Evolutionary conservation across 2,888 invertebrate genomes (phyloP).

Genomic region (Chirona hameri): DNA sequence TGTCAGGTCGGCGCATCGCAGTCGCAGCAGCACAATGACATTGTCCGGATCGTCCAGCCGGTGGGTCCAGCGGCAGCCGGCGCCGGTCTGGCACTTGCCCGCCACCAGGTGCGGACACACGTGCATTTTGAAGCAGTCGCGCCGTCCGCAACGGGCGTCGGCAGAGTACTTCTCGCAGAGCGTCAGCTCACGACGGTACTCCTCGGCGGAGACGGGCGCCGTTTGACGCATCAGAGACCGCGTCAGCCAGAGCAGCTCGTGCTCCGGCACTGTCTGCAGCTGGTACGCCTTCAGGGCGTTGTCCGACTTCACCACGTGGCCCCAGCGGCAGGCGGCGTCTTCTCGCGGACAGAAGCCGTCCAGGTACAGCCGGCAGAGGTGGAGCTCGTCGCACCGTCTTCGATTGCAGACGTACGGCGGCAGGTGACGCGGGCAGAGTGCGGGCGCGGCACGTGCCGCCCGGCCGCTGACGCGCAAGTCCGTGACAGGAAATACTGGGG

Average conservation of each 20-base stretch:
- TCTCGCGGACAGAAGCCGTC: conserved; percentile 4
- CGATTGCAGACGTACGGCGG: not conserved
- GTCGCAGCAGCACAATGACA: conserved; percentile 11
- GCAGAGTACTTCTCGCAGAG: not conserved
- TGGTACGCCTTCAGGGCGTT: conserved; percentile 32
- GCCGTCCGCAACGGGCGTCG: not conserved
- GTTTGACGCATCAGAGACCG: conserved; percentile 30
- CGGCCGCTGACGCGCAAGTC: not conserved
- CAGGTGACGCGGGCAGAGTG: not conserved
- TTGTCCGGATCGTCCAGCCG: not conserved
- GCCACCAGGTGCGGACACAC: not conserved
- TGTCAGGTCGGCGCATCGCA: not conserved
- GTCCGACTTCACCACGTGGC: not conserved
- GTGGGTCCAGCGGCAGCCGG: not conserved
- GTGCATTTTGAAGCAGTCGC: not conserved
- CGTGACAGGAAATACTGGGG: no score
- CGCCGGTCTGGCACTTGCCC: not conserved
- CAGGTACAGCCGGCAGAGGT: not conserved
- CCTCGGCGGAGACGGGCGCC: conserved; percentile 7
- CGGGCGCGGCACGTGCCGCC: conserved; percentile 1
- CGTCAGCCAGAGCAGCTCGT: conserved; percentile 32
- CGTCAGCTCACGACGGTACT: not conserved
- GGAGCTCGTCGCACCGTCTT: not conserved
- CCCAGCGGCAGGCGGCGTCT: conserved; percentile 4
- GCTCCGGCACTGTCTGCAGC: conserved; percentile 33